Percentiles rank a stretch among this genome's conserved stretches.
phyloP scores from a whole-genome alignment of 2,113 vertebrate species.

The Neopipo cinnamomea region DNA sequence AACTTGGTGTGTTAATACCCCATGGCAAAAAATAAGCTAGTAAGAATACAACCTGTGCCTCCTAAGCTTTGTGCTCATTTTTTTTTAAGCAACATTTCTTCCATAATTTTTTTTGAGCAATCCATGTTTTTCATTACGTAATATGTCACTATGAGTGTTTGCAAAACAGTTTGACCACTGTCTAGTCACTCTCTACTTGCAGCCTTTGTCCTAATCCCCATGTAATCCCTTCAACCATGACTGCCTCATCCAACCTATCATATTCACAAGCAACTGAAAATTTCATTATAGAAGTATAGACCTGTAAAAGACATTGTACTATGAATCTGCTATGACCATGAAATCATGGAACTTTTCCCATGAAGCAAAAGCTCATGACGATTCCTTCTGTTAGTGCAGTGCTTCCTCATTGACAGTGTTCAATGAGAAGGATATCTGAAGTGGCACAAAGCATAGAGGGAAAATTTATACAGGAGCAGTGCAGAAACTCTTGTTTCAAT shows the following conservation, averaged over 20 bases:
- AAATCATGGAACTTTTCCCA: not conserved
- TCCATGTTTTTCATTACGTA: not conserved
- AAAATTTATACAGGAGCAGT: not conserved
- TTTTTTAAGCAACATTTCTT: not conserved
- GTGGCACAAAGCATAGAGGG: not conserved
- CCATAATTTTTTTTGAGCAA: not conserved
- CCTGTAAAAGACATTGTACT: not conserved
- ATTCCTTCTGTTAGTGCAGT: not conserved
- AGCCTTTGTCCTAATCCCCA: not conserved
- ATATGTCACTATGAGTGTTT: not conserved
- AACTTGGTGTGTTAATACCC: not conserved
- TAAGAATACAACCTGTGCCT: not conserved
- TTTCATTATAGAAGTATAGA: not conserved
- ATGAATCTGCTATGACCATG: not conserved
- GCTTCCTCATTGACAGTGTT: not conserved
- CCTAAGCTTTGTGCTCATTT: not conserved
- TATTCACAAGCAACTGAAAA: not conserved
- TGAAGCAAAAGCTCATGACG: slow-evolving; percentile 10
- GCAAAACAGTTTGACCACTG: not conserved
- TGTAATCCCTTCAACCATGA: slow-evolving; percentile 32
- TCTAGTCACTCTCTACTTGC: not conserved
- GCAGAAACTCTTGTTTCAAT: not conserved
- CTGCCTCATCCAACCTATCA: not conserved
- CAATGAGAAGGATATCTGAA: not conserved
- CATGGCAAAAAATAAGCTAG: not conserved